Percentiles rank a stretch among this genome's conserved stretches.
These are phyloP conservation scores for Periphyllus acericola DNA, from an alignment of 2,888 invertebrate genomes.

Conservation along the genomic window DNA sequence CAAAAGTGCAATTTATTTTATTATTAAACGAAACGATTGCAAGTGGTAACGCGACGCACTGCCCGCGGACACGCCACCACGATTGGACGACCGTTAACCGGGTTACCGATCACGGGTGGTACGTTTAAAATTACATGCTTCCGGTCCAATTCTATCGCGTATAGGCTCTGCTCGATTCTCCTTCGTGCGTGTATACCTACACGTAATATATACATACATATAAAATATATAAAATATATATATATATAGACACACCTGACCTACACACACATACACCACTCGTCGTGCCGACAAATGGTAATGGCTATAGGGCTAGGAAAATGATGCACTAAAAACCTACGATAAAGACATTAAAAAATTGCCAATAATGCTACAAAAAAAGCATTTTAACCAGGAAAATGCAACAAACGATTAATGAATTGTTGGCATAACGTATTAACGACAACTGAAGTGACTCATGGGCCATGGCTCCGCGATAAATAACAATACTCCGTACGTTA, in stretches of 20 bases:
- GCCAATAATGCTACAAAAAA: too few relatives aligned
- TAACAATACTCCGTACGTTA: too few relatives aligned
- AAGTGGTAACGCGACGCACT: not conserved
- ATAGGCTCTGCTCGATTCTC: not conserved
- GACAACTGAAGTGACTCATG: too few relatives aligned
- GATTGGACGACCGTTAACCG: not conserved
- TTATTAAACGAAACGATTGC: not conserved
- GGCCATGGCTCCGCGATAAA: too few relatives aligned
- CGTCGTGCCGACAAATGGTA: not conserved
- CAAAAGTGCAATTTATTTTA: not conserved
- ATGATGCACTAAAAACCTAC: too few relatives aligned
- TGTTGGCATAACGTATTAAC: too few relatives aligned
- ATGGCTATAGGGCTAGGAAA: too few relatives aligned
- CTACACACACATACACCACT: not conserved
- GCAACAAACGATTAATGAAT: too few relatives aligned
- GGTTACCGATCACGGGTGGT: not conserved
- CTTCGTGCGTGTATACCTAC: not conserved
- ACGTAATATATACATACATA: not conserved
- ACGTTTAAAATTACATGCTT: constrained; percentile 5
- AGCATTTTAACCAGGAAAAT: too few relatives aligned
- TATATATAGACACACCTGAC: not conserved
- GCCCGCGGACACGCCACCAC: not conserved
- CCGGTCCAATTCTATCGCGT: not conserved
- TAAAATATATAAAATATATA: not conserved
- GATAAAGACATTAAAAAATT: too few relatives aligned